Evolutionary conservation across 2,797 vertebrate species (phyloP), one percentile per base, ranked within the genome.

Genomic region (Ceryle rudis): DNA sequence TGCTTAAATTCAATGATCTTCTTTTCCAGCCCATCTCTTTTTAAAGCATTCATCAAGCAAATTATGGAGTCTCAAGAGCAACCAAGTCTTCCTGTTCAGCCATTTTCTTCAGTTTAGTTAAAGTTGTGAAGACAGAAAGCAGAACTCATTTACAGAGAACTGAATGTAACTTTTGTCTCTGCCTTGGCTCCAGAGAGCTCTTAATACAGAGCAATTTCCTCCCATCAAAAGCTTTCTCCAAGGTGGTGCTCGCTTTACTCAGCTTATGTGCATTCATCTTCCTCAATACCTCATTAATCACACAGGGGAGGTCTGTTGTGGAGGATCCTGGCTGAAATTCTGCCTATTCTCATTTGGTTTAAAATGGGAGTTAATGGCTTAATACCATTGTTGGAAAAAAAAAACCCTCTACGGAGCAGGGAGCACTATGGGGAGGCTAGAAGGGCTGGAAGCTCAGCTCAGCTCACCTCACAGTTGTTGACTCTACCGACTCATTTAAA

Each of bases 111-210:
- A 4, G 14, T 90, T 94, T 90, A 86, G 75, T 93, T 91, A 91
- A 96, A 95, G 54, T 88, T 92, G 65, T 31, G 57, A 92, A 93
- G 87, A 84, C 35, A 86, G 61, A 89, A 79, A 95, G 82, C 31
- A 89, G 86, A 87, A 81, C 67, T 93, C 94, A 91, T 95, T 93
- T 95, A 75, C 16, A 51, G 95, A 51, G 89, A 85, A 35, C 78
- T 83, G 64, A 96, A 87, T n/a, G 69, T 39, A 80, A 92, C 95
- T 95, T 95, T 94, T 96, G 93, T 81, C 67, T 96, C 83, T 91
- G 79, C 84, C 70, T 89, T 78, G 85, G 69, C 86, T 96, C 91
- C 77, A 44, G 80, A 91, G 92, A 89, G 47, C 89, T 94, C 86
- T 96, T 93, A 94, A 92, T 94, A 57, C 79, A 37, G 69, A 74